Evolutionary conservation across 2,797 vertebrate species (phyloP).

Genomic region (Trachurus trachurus): DNA sequence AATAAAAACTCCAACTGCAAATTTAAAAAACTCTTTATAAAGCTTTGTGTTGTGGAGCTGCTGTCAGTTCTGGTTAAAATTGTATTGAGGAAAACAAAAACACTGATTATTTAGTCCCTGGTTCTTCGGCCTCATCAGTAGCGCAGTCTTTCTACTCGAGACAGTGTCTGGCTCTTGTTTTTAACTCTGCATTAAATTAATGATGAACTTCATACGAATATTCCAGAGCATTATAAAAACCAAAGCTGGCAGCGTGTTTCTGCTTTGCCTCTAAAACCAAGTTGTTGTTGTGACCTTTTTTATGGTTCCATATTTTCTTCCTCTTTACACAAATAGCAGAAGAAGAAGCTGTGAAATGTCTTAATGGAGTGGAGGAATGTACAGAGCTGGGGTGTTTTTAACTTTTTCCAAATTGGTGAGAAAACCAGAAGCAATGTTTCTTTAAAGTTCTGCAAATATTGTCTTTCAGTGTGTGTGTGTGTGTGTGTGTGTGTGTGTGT

Average conservation of each 20-base stretch:
- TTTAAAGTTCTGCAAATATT: slow-evolving; percentile 31
- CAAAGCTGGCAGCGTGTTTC: neutral
- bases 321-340: slow-evolving; percentile 20
- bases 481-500: neutral
- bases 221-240: slow-evolving; percentile 43
- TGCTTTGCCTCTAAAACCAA: slow-evolving; percentile 19
- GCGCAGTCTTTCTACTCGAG: slow-evolving; percentile 8
- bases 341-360: slow-evolving; percentile 26
- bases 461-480: slow-evolving; percentile 2
- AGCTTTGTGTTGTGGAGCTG: slow-evolving; percentile 18
- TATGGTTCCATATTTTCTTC: slow-evolving; percentile 28
- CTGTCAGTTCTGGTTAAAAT: slow-evolving; percentile 35
- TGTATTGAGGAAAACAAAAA: slow-evolving; percentile 14
- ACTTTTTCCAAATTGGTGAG: slow-evolving; percentile 24
- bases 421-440: slow-evolving; percentile 16
- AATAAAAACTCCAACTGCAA: neutral
- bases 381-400: neutral
- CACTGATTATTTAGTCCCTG: slow-evolving; percentile 4
- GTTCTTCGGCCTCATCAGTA: slow-evolving; percentile 18
- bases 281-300: slow-evolving; percentile 33
- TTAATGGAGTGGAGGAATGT: slow-evolving; percentile 20
- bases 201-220: slow-evolving; percentile 34
- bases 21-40: neutral
- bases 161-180: slow-evolving; percentile 26
- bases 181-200: slow-evolving; percentile 25